These are phyloP conservation scores for Lateolabrax maculatus DNA, from an alignment of 2,797 vertebrate species.

Conservation along the genomic window DNA sequence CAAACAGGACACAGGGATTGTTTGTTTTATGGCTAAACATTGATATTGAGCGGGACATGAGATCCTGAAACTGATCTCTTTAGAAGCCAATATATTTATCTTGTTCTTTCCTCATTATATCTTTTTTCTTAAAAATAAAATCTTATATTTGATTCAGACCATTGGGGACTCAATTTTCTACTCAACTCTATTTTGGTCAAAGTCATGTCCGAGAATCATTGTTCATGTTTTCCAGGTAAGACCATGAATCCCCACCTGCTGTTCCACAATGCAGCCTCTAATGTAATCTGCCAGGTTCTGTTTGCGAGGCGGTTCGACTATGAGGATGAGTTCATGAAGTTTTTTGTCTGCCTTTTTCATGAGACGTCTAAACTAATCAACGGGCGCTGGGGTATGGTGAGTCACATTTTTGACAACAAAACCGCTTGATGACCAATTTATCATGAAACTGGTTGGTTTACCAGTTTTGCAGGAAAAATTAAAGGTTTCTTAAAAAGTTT, in stretches of 20 bases:
- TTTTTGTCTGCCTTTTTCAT: slow-evolving; percentile 42
- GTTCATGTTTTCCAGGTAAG: slow-evolving; percentile 50
- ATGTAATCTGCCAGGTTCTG: slow-evolving; percentile 79
- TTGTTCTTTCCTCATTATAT: background rate
- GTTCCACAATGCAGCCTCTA: slow-evolving; percentile 79
- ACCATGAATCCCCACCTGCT: slow-evolving; percentile 63
- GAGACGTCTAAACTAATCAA: slow-evolving; percentile 66
- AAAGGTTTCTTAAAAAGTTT: background rate
- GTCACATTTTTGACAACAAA: slow-evolving; percentile 7
- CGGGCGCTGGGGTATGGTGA: slow-evolving; percentile 76
- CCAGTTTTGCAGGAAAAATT: too few relatives aligned
- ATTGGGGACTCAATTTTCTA: background rate
- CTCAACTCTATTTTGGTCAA: background rate
- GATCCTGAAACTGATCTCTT: background rate
- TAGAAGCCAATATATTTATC: background rate
- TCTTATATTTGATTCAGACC: background rate
- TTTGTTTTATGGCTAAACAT: background rate
- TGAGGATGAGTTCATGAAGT: slow-evolving; percentile 64
- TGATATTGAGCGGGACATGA: background rate
- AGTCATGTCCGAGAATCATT: background rate
- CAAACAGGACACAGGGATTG: background rate
- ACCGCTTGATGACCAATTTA: background rate
- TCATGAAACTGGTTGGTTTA: too few relatives aligned
- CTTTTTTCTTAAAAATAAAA: too few relatives aligned
- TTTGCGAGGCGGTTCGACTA: slow-evolving; percentile 71